Base-by-base conservation (phyloP, 2,888 invertebrate genomes). In the Leptinotarsa rubiginosa region DNA sequence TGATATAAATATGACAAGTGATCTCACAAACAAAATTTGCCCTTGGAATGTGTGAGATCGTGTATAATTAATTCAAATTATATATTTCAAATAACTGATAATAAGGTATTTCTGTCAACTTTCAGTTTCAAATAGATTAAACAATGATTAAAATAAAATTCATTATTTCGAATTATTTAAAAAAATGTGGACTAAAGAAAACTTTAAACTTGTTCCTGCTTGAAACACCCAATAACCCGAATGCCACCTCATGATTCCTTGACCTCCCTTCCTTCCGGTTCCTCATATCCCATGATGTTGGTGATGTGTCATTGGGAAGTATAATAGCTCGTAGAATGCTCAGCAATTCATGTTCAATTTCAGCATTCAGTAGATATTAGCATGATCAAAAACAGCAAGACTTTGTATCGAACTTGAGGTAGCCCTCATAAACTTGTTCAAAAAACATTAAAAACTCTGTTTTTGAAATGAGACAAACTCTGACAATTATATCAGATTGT, bases 241-340 rank as follows among this genome's bases (percentile, higher is more conserved):
- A 18, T 18, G 18, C 15, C 59, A 59, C 13, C 59, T 22, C 20
- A 52, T 18, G 52, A 18, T 18, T 18, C 52, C 10, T 41, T 41
- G 41, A 13, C 20, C 22, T 56, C 56, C 41, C n/a, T 5, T 62
- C n/a, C 62, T 62, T 62, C 22, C 10, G 41, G 16, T 62, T 50
- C 18, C 41, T 52, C 49, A 71, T 47, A 15, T 62, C 62, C 62
- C 62, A 31, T 10, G 56, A 22, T 22, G 62, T 62, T 62, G 62
- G 31, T 41, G 62, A 62, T 4, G 62, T 41, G n/a, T 62, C 25
- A 62, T n/a, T 31, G 16, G 25, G n/a, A 10, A 31, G 16, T 62
- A 31, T 16, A 7, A 15, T 56, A 22, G 56, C 15, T 10, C 1
- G 56, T 15, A 56, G 62, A 62, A n/a, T 62, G 25, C 3, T 62